A percentile compares a stretch with the other conserved stretches of the same genome.
Evolutionary conservation across 2,797 vertebrate genomes (phyloP).

Genomic region (Pangasius krempfi): DNA sequence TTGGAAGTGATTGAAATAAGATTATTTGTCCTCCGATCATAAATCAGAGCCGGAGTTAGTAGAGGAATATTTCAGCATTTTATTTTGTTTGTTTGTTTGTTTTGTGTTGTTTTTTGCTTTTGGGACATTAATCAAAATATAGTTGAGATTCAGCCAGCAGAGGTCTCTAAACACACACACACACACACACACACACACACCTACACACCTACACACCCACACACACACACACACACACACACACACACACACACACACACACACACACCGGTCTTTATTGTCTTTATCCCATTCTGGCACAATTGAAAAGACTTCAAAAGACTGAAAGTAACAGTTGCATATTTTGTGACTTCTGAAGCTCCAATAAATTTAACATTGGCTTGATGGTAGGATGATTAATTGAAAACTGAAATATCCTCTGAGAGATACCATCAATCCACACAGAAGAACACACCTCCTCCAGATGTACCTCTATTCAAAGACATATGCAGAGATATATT

Average conservation of each 20-base stretch:
- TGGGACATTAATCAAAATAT: background rate
- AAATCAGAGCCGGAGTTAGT: background rate
- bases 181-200: background rate
- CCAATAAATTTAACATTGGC: slow-evolving; percentile 16
- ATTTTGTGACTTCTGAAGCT: slow-evolving; percentile 27
- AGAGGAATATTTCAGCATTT: background rate
- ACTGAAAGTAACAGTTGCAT: background rate
- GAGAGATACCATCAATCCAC: slow-evolving; percentile 28
- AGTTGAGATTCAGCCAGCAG: slow-evolving; percentile 26
- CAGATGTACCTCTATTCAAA: slow-evolving; percentile 7
- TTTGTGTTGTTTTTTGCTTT: no score
- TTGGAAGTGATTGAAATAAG: background rate
- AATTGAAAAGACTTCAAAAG: background rate
- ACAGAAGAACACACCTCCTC: slow-evolving; percentile 25
- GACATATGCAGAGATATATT: background rate
- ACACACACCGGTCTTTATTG: background rate
- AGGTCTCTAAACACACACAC: slow-evolving; percentile 8
- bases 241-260: background rate
- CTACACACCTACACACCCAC: background rate
- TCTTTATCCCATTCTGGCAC: slow-evolving; percentile 24
- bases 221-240: background rate
- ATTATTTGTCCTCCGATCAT: background rate
- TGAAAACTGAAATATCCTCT: background rate
- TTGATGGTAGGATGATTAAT: background rate
- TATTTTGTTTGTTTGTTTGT: no score